These are phyloP conservation scores for Anoplolepis gracilipes DNA, from an alignment of 1,140 invertebrate species.

Conservation along the genomic window DNA sequence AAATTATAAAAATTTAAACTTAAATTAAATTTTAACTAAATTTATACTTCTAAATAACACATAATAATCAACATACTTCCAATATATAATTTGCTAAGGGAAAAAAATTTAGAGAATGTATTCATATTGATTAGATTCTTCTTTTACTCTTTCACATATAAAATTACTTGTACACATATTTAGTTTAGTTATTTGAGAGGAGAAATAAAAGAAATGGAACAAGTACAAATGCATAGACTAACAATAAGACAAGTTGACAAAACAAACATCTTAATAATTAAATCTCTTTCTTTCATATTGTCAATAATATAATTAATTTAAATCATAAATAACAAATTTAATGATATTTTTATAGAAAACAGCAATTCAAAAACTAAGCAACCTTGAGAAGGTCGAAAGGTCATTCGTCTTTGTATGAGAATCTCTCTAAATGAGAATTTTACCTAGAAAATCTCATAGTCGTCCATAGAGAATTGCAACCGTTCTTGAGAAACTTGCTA, in stretches of 20 bases:
- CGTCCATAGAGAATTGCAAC: conserved; percentile 49
- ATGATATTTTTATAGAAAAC: not conserved
- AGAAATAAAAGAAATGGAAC: too few relatives aligned
- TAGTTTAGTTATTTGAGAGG: not conserved
- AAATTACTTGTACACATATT: not conserved
- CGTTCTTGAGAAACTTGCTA: conserved; percentile 65
- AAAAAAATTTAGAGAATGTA: not conserved
- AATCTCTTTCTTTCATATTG: not conserved
- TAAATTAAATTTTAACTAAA: conserved; percentile 9
- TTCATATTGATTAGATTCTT: not conserved
- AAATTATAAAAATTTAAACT: not conserved
- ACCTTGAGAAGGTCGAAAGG: conserved; percentile 52
- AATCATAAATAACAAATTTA: not conserved
- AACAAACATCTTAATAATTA: too few relatives aligned
- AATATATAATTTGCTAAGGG: not conserved
- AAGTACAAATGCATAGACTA: too few relatives aligned
- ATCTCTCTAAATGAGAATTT: too few relatives aligned
- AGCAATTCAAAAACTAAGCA: not conserved
- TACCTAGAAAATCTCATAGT: conserved; percentile 69
- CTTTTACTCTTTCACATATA: not conserved
- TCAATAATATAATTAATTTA: not conserved
- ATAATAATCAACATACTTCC: too few relatives aligned
- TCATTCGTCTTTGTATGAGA: conserved; percentile 10
- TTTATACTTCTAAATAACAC: too few relatives aligned
- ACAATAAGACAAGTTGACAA: too few relatives aligned